Conservation (phyloP, 2,113 vertebrate species). For the Charadrius vociferus region DNA sequence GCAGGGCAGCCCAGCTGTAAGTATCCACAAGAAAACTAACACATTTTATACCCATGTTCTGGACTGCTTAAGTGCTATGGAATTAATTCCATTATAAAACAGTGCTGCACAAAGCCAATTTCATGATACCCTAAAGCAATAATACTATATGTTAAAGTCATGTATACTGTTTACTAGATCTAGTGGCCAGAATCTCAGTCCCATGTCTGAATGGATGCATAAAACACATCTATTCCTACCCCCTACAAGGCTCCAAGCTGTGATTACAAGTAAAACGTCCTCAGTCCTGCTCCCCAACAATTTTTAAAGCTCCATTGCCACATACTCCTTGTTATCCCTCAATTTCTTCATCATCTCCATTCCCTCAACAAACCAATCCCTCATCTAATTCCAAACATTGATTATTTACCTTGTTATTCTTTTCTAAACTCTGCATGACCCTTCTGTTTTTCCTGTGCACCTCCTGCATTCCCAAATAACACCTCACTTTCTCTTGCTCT, state of each 20-base stretch:
- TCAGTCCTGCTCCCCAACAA: not conserved
- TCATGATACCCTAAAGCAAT: not conserved
- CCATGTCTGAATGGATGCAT: not conserved
- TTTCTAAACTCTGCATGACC: not conserved
- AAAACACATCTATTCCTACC: not conserved
- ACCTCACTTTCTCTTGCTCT: not conserved
- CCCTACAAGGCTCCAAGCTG: not conserved
- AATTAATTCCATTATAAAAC: not conserved
- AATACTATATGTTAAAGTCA: not conserved
- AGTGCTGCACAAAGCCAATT: conserved; percentile 15
- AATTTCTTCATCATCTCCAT: not conserved
- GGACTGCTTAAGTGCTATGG: not conserved
- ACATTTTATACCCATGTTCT: not conserved
- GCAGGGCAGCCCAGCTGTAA: not conserved
- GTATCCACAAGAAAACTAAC: not conserved
- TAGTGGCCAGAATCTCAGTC: not conserved
- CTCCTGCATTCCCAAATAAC: not conserved
- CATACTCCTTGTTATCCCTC: not conserved
- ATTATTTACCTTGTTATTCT: not conserved
- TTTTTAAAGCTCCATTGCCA: not conserved
- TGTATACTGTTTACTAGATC: not conserved
- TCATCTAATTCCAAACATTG: not conserved
- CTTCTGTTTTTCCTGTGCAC: not conserved
- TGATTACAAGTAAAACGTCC: not conserved
- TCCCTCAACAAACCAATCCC: not conserved